These are phyloP conservation scores for Phortica magna DNA, from an alignment of 2,888 invertebrate genomes.

Conservation along the genomic window DNA sequence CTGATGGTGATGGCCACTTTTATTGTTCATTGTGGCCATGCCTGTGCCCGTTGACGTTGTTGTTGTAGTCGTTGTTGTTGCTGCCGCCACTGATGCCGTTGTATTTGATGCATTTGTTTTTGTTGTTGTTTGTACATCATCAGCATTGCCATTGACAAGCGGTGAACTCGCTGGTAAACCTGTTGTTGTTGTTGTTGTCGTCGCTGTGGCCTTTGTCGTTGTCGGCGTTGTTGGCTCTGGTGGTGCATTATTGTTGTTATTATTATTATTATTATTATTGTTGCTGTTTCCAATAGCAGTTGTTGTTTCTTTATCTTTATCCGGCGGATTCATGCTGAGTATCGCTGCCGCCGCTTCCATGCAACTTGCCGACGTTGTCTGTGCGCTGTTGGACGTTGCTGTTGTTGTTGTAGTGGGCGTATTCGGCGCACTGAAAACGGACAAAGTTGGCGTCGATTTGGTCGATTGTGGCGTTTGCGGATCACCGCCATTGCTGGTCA, in stretches of 20 bases:
- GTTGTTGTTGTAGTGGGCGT: conserved; percentile 44
- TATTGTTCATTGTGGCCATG: conserved; percentile 19
- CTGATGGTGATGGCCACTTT: conserved; percentile 20
- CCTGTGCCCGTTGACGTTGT: conserved; percentile 5
- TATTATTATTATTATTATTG: conserved; percentile 38
- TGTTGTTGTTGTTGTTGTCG: conserved; percentile 3
- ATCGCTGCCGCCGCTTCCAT: conserved; percentile 12
- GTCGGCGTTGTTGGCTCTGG: conserved; percentile 42
- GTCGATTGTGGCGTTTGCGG: conserved; percentile 31
- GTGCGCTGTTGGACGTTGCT: conserved; percentile 40
- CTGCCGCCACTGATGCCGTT: conserved; percentile 13
- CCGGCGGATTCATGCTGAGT: conserved; percentile 36
- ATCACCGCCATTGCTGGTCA: background rate
- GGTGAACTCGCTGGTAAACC: conserved; percentile 20
- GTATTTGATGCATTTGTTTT: conserved; percentile 25
- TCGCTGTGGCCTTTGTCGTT: conserved; percentile 31
- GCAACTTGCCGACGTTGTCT: conserved; percentile 29
- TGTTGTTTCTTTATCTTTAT: conserved; percentile 38
- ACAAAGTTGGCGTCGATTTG: conserved; percentile 37
- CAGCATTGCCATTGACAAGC: conserved; percentile 55
- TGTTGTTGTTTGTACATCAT: conserved; percentile 38
- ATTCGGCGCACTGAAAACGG: conserved; percentile 17
- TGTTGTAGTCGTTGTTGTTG: conserved; percentile 42
- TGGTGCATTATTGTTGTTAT: conserved; percentile 35
- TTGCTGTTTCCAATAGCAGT: conserved; percentile 51